Percentiles rank a stretch among this genome's conserved stretches.
phyloP scores from a whole-genome alignment of 2,113 vertebrate genomes.

The Acrocephalus kingi region DNA sequence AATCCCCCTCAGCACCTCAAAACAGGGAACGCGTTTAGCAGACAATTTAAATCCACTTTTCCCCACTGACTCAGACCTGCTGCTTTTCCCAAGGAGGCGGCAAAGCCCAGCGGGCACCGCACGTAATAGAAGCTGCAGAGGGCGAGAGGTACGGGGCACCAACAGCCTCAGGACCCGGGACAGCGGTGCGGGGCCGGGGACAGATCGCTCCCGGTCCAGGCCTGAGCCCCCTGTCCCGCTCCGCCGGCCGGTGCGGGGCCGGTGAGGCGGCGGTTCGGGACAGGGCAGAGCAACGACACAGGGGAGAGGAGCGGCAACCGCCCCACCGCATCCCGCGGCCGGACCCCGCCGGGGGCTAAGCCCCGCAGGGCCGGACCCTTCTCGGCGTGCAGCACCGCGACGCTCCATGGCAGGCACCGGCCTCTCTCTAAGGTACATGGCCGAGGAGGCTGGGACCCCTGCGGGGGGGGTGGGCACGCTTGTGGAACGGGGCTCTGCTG shows the following conservation, averaged over 20 bases:
- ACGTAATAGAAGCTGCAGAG: fast-evolving
- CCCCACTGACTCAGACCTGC: background rate
- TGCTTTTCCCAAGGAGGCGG: background rate
- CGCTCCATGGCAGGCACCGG: fast-evolving
- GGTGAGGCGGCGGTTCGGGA: no score
- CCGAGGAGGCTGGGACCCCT: background rate
- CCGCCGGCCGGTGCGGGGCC: no score
- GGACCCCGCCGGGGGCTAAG: background rate
- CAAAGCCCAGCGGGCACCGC: background rate
- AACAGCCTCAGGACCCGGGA: background rate
- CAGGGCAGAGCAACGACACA: background rate
- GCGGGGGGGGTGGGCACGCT: no score
- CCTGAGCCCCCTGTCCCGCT: background rate
- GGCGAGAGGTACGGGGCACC: background rate
- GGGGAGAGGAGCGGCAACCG: background rate
- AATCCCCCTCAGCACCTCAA: background rate
- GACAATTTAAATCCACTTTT: background rate
- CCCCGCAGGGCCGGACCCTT: background rate
- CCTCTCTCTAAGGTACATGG: fast-evolving
- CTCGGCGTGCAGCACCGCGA: background rate
- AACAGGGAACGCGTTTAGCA: background rate
- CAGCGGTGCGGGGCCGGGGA: background rate
- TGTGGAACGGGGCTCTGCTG: background rate
- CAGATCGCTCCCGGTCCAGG: fast-evolving
- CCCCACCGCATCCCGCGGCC: no score